Conservation (phyloP, 2,113 vertebrate genomes). For the Muntiacus muntjak region DNA sequence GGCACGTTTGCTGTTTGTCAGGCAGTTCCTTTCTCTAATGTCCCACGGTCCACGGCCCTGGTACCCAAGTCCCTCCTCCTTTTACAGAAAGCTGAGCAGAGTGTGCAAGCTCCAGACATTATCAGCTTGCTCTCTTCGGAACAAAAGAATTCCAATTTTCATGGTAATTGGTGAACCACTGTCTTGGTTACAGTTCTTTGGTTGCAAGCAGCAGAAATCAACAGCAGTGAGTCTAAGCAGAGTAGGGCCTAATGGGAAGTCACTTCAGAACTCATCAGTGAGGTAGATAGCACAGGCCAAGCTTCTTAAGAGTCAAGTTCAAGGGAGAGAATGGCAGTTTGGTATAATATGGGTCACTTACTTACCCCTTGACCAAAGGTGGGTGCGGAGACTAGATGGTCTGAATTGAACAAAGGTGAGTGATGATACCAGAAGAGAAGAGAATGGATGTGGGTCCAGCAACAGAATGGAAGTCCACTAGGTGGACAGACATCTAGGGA, state of each 20-base stretch:
- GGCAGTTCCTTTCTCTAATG: constrained; percentile 40
- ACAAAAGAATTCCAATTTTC: background rate
- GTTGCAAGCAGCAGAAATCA: background rate
- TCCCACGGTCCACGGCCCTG: background rate
- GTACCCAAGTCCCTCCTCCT: background rate
- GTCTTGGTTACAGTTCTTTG: background rate
- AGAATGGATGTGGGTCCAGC: background rate
- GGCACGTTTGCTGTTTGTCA: constrained; percentile 44
- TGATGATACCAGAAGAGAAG: background rate
- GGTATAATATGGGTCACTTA: background rate
- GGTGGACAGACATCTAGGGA: background rate
- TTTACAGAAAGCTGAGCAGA: background rate
- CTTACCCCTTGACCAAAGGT: background rate
- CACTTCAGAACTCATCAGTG: background rate
- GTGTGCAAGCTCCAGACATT: background rate
- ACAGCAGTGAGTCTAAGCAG: background rate
- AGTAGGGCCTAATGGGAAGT: background rate
- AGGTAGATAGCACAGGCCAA: background rate
- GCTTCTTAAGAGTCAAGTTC: background rate
- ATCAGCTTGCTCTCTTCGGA: background rate
- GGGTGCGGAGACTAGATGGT: background rate
- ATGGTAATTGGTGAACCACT: background rate
- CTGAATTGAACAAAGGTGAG: background rate
- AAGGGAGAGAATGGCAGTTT: background rate
- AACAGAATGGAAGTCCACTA: background rate